phyloP scores from a whole-genome alignment of 2,888 invertebrate species.

The Synanthedon andrenaeformis region DNA sequence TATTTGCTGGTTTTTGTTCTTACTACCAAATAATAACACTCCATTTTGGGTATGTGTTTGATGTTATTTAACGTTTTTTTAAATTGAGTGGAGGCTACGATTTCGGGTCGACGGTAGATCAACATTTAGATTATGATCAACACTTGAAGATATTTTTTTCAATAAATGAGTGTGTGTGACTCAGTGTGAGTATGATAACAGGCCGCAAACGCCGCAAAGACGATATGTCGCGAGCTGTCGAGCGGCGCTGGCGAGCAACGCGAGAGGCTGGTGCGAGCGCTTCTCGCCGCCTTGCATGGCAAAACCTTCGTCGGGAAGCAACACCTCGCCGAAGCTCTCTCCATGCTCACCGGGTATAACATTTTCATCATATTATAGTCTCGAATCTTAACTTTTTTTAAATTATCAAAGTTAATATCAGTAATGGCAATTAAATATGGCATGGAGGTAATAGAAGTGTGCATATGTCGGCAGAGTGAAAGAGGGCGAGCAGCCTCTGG shows the following conservation, averaged over 20 bases:
- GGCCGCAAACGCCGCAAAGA: constrained; percentile 85
- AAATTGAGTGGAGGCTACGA: too few relatives aligned
- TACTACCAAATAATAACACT: too few relatives aligned
- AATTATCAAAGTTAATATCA: too few relatives aligned
- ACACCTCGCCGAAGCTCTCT: constrained; percentile 80
- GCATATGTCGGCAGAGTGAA: constrained; percentile 27
- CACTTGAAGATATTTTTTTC: too few relatives aligned
- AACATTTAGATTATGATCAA: too few relatives aligned
- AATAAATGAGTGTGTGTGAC: too few relatives aligned
- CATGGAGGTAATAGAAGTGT: too few relatives aligned
- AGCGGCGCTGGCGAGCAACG: constrained; percentile 75
- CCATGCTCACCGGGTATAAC: constrained; percentile 81
- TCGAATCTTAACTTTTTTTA: neutral
- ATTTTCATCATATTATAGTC: constrained; percentile 12
- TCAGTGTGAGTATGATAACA: constrained; percentile 18
- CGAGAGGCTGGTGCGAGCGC: constrained; percentile 74
- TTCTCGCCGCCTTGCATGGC: constrained; percentile 79
- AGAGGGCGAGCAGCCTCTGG: constrained; percentile 40
- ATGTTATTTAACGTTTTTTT: too few relatives aligned
- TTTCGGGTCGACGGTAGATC: too few relatives aligned
- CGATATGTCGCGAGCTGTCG: constrained; percentile 76
- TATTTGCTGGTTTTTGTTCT: too few relatives aligned
- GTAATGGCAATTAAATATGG: too few relatives aligned
- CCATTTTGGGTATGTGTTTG: too few relatives aligned
- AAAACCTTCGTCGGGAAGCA: constrained; percentile 94